Percentiles rank a stretch among this genome's conserved stretches.
Conservation (phyloP, 2,888 invertebrate genomes). For the Amphimallon solstitiale region DNA sequence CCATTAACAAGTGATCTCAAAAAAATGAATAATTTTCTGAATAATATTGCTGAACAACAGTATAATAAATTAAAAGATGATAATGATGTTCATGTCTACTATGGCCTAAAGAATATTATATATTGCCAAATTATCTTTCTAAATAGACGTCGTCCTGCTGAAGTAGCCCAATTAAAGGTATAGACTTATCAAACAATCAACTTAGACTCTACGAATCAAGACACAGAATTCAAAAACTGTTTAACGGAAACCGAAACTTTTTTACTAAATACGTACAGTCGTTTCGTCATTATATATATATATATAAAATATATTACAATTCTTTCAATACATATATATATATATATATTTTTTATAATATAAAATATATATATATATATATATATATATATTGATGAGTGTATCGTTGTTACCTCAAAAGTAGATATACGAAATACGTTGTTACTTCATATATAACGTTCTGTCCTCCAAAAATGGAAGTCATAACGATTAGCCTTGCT, state of each 20-base stretch:
- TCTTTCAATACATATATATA: no score
- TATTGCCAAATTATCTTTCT: background rate
- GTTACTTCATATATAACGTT: no score
- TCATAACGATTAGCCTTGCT: no score
- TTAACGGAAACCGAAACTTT: background rate
- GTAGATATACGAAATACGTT: no score
- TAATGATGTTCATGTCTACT: background rate
- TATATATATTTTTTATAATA: no score
- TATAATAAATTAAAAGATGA: background rate
- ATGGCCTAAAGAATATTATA: background rate
- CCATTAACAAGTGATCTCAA: background rate
- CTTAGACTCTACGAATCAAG: background rate
- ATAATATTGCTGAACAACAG: background rate
- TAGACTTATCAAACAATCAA: background rate
- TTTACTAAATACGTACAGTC: constrained; percentile 5
- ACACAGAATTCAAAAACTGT: background rate
- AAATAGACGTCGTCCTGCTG: background rate
- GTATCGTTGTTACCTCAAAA: no score
- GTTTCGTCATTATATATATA: no score
- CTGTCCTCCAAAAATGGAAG: no score
- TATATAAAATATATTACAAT: no score
- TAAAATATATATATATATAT: no score
- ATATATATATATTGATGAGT: no score
- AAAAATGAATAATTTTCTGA: background rate
- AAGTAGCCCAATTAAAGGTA: background rate